Base-by-base conservation (phyloP, 2,113 vertebrate genomes). In the Brachionichthys hirsutus region DNA sequence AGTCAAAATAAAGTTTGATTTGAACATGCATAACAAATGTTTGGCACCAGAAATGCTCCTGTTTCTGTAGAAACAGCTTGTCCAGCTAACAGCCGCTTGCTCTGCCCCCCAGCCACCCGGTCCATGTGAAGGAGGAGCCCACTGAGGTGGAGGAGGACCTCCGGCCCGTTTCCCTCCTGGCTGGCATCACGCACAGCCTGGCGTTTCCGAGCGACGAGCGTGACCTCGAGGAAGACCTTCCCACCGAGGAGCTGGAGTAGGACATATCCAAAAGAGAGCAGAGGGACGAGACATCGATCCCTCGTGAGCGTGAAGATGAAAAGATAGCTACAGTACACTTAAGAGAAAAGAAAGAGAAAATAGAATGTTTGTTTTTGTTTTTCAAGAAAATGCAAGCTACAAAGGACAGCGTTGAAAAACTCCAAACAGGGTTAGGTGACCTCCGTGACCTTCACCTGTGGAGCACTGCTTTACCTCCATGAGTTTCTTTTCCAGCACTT, bases 71-170 rank as follows among this genome's bases (percentile, higher is more conserved):
- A 30, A 30, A 30, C 24, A 4, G 8, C 24, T 30, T 30, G 24
- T n/a, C n/a, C n/a, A n/a, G n/a, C 24, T 30, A 30, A 30, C 12
- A 46, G 4, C 14, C 14, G 1, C 1, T 17, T 48, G 5, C 9
- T 61, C 12, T 38, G 36, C 12, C 57, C 45, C 24, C 0, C 78
- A 94, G 96, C 86, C 96, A 99, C 83, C 93, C 92, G 72, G 91
- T 98, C 58, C 96, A 99, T 69, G 96, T 99, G 88, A 99, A 99
- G 89, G 97, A 99, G 92, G 97, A 99, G 67, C 97, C 97, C 0
- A 90, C 95, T 0, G 95, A 98, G 84, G 71, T 94, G 0, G 96
- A 98, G 81, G 97, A 98, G 12, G 95, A 98, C 80, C 83, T 90
- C 73, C 89, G 95, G 59, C 93, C 95, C 0, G 79, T 96, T 17